phyloP scores from a whole-genome alignment of 2,113 vertebrate species.

The Sander vitreus region DNA sequence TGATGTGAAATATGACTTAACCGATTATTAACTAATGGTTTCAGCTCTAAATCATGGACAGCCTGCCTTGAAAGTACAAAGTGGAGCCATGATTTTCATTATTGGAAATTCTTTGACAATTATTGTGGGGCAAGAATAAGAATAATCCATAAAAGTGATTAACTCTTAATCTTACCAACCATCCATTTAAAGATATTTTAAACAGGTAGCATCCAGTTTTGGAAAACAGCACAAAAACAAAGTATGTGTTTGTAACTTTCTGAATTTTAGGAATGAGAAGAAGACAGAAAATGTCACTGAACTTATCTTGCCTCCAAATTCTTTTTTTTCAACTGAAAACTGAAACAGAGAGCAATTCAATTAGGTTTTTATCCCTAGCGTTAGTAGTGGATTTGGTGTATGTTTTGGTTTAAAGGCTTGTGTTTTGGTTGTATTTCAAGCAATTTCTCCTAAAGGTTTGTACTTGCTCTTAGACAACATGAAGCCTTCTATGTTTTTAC shows the following conservation, averaged over 20 bases:
- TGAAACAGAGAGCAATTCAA: background rate
- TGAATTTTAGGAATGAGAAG: background rate
- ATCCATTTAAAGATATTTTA: background rate
- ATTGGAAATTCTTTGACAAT: no score
- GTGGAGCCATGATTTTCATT: no score
- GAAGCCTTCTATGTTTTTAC: slow-evolving; percentile 9
- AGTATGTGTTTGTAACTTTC: background rate
- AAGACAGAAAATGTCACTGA: background rate
- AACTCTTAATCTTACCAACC: background rate
- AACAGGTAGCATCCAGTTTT: background rate
- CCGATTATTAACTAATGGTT: no score
- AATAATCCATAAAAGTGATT: no score
- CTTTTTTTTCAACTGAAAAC: background rate
- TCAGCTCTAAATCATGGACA: no score
- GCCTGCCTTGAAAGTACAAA: no score
- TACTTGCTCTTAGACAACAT: no score
- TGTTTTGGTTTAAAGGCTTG: background rate
- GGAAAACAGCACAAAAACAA: background rate
- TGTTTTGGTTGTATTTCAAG: background rate
- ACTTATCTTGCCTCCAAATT: background rate
- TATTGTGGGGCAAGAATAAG: no score
- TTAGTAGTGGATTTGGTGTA: background rate
- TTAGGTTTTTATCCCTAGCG: background rate
- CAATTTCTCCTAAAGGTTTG: background rate
- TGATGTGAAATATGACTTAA: no score